Percentiles rank a stretch among this genome's conserved stretches.
phyloP scores from a whole-genome alignment of 2,113 vertebrate genomes.

The Sturnus vulgaris region DNA sequence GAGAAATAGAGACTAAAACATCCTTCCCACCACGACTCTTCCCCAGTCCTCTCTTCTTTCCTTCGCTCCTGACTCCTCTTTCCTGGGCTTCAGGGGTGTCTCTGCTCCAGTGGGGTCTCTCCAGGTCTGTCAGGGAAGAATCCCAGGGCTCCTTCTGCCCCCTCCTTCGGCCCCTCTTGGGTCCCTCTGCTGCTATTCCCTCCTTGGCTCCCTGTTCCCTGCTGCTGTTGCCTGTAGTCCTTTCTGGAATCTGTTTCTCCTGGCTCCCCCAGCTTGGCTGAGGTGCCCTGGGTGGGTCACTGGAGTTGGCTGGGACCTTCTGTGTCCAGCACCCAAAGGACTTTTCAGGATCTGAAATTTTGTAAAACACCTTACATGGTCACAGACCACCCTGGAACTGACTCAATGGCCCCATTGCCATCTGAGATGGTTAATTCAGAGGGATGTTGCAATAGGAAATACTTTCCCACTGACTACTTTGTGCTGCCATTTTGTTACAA shows the following conservation, averaged over 20 bases:
- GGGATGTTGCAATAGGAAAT: background rate
- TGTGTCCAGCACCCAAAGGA: background rate
- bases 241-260: background rate
- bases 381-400: background rate
- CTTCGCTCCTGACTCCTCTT: fast-evolving
- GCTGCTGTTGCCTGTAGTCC: no score
- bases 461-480: background rate
- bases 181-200: background rate
- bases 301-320: background rate
- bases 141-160: background rate
- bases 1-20: background rate
- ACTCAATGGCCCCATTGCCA: background rate
- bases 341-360: background rate
- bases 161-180: background rate
- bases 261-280: no score
- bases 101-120: background rate
- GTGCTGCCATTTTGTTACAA: background rate
- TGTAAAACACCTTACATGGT: no score
- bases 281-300: background rate
- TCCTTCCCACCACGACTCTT: fast-evolving
- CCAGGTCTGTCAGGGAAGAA: background rate
- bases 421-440: background rate
- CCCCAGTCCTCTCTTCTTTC: fast-evolving
- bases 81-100: background rate
- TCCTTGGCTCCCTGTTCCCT: background rate